phyloP scores from a whole-genome alignment of 1,140 invertebrate species.

The Drosophila bifasciata region DNA sequence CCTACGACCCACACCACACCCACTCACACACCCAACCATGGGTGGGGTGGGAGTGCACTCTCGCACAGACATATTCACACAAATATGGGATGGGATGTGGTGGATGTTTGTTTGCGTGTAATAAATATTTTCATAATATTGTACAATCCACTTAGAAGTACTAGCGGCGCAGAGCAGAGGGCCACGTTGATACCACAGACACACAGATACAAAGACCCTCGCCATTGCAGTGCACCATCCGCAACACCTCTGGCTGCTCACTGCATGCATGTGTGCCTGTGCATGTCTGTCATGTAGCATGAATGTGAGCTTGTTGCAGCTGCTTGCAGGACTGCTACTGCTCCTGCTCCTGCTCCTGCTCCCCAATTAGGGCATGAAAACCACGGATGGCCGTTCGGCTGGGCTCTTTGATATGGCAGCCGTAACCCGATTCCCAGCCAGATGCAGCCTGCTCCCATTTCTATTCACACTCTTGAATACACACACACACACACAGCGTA shows the following conservation, averaged over 20 bases:
- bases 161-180: constrained; percentile 10
- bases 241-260: constrained; percentile 10
- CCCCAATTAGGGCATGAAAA: constrained; percentile 69
- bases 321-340: constrained; percentile 23
- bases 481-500: constrained; percentile 20
- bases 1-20: background rate
- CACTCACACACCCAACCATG: background rate
- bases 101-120: constrained; percentile 65
- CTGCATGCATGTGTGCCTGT: constrained; percentile 1
- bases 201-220: constrained; percentile 20
- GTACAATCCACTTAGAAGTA: constrained; percentile 63
- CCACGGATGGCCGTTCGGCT: constrained; percentile 39
- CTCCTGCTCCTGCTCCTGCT: background rate
- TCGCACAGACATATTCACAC: constrained; percentile 11
- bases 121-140: constrained; percentile 80
- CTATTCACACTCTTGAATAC: constrained; percentile 7
- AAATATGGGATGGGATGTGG: constrained; percentile 22
- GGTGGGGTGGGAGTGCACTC: too few species aligned
- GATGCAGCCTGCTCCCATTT: background rate
- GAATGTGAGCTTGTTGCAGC: constrained; percentile 22
- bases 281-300: constrained; percentile 15
- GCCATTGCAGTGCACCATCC: constrained; percentile 17
- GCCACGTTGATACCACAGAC: constrained; percentile 39
- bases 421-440: constrained; percentile 20
- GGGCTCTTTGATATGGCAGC: constrained; percentile 35